Evolutionary conservation across 2,113 vertebrate genomes (phyloP).

Genomic region (Mixornis gularis): DNA sequence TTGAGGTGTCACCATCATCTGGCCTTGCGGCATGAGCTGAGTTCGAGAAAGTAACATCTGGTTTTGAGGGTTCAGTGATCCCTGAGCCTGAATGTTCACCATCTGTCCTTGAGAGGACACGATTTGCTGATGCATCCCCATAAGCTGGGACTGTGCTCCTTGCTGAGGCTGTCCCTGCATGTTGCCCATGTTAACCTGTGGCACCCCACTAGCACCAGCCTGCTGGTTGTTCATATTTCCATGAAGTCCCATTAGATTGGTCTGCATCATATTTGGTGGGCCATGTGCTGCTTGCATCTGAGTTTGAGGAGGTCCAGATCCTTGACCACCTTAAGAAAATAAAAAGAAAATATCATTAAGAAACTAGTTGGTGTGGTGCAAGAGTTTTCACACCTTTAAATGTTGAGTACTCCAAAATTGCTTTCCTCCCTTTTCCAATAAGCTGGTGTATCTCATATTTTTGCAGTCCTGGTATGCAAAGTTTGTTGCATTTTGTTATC

Average conservation of each 20-base stretch:
- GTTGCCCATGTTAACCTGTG: slow-evolving; percentile 77
- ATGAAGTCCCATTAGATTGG: slow-evolving; percentile 88
- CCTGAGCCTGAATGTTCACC: slow-evolving; percentile 80
- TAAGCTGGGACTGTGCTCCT: slow-evolving; percentile 88
- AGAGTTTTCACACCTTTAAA: background rate
- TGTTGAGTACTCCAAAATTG: background rate
- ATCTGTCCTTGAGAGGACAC: slow-evolving; percentile 92
- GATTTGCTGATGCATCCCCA: slow-evolving; percentile 92
- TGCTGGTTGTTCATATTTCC: slow-evolving; percentile 83
- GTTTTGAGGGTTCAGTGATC: slow-evolving; percentile 78
- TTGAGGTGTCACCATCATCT: slow-evolving; percentile 79
- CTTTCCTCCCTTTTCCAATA: background rate
- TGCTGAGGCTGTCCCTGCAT: slow-evolving; percentile 86
- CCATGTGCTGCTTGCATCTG: slow-evolving; percentile 85
- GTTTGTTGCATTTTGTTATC: background rate
- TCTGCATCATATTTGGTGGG: slow-evolving; percentile 83
- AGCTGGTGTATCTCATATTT: background rate
- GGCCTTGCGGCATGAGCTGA: slow-evolving; percentile 76
- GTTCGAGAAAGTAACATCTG: slow-evolving; percentile 93
- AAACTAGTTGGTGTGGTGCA: background rate
- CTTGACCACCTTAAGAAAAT: slow-evolving; percentile 75
- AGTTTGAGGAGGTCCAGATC: slow-evolving; percentile 81
- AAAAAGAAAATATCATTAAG: background rate
- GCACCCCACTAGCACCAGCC: slow-evolving; percentile 77
- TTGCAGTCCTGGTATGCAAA: background rate